These are phyloP conservation scores for Alitta virens DNA, from an alignment of 2,888 invertebrate genomes.

Conservation along the genomic window DNA sequence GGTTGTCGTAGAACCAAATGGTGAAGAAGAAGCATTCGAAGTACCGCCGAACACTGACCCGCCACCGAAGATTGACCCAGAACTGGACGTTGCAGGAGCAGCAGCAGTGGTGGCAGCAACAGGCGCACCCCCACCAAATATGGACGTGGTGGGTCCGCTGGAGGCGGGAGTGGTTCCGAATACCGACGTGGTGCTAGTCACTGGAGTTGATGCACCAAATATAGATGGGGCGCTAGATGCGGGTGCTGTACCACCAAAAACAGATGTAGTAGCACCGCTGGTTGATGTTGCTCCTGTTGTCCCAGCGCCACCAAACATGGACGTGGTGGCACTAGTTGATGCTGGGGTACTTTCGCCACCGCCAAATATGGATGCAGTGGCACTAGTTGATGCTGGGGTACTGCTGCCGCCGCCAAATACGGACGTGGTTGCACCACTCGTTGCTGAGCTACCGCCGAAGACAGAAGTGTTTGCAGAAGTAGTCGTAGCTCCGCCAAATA, in stretches of 20 bases:
- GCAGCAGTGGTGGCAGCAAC: neutral
- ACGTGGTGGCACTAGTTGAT: neutral
- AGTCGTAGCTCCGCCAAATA: conserved; percentile 5
- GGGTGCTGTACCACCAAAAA: conserved; percentile 20
- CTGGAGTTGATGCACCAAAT: neutral
- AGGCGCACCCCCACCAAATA: conserved; percentile 2
- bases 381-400: neutral
- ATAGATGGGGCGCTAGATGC: conserved; percentile 14
- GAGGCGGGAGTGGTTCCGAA: neutral
- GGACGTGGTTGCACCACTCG: neutral
- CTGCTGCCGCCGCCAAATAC: conserved; percentile 5
- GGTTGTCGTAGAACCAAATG: neutral
- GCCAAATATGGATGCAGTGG: neutral
- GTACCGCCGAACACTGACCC: neutral
- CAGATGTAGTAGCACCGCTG: neutral
- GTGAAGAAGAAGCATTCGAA: neutral
- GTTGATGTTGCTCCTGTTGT: neutral
- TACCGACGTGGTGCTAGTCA: neutral
- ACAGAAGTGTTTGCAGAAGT: conserved; percentile 1
- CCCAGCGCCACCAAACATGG: neutral
- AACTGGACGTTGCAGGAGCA: no score
- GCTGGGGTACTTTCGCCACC: neutral
- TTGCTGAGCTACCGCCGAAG: neutral
- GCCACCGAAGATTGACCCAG: no score
- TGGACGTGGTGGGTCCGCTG: neutral